Evolutionary conservation across 2,113 vertebrate genomes (phyloP), one percentile per base, ranked within the genome.

Genomic region (Pipra filicauda): DNA sequence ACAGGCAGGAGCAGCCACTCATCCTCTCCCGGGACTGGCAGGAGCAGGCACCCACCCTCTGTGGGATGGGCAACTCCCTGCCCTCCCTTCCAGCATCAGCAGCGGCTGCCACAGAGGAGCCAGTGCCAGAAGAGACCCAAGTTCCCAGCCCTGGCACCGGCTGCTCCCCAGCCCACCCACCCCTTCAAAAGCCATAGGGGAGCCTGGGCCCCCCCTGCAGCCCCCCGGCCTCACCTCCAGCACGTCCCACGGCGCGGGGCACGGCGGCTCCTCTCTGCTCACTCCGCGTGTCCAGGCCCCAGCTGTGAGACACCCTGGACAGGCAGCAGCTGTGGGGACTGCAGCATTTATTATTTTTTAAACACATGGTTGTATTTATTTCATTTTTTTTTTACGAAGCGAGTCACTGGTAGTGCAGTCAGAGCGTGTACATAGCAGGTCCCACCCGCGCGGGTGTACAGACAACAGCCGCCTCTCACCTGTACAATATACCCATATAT

Each of bases 141-240:
- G 43, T 2, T 37, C 33, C 65, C 70, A 23, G 9, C 31, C 55
- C 69, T 11, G 7, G 30, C 24, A 7, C 65, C 2, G 5, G 49
- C 80, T 9, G 31, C 59, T 64, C 69, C 69, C 64, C 44, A 41
- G 86, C 75, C 89, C 86, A 21, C 65, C 66, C 8, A 24, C 52
- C 91, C 12, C 9, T 77, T 74, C 8, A 0, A 96, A 97, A 95
- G 93, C 93, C 96, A 95, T 96, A 95, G 91, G 90, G 93, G 88
- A 80, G 82, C 92, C 85, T 15, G 43, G 15, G 44, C 87, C 17
- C 70, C 13, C 14, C 88, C 84, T 19, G 21, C 84, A 86, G 86
- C 92, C 48, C 86, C 62, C 43, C 61, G 3, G 8, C 16, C 65
- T 46, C 88, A 20, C 59, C 3, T 5, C 28, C 30, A 4, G 70